phyloP scores from a whole-genome alignment of 1,140 invertebrate genomes.

The Drosophila suzukii region DNA sequence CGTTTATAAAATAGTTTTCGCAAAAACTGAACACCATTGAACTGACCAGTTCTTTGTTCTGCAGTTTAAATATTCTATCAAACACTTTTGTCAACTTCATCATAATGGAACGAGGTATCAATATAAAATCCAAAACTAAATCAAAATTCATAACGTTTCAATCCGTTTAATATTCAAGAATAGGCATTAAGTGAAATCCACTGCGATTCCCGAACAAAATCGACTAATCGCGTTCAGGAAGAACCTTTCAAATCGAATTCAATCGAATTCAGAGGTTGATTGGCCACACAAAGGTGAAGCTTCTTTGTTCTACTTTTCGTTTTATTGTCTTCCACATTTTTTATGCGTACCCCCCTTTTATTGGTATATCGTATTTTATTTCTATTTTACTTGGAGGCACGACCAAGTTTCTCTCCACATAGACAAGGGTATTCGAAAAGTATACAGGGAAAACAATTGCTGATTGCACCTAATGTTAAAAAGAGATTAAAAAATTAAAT shows the following conservation, averaged over 20 bases:
- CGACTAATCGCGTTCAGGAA: constrained; percentile 26
- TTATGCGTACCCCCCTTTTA: constrained; percentile 19
- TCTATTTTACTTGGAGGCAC: constrained; percentile 11
- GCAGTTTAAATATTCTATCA: too few relatives aligned
- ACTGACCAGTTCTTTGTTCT: too few relatives aligned
- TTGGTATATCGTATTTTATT: constrained; percentile 7
- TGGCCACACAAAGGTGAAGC: constrained; percentile 46
- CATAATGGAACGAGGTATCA: neutral
- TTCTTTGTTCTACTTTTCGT: constrained; percentile 43
- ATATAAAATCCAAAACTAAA: neutral
- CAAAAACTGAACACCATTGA: too few relatives aligned
- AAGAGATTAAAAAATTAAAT: neutral
- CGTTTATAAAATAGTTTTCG: neutral
- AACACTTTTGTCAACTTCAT: too few relatives aligned
- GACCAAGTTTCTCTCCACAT: constrained; percentile 15
- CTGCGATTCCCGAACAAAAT: constrained; percentile 15
- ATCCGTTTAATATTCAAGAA: constrained; percentile 6
- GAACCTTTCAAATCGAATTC: constrained; percentile 36
- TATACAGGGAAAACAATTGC: constrained; percentile 6
- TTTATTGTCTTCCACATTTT: constrained; percentile 16
- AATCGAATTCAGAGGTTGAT: constrained; percentile 43
- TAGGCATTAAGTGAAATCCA: constrained; percentile 10
- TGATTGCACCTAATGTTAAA: neutral
- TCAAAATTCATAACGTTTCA: constrained; percentile 1
- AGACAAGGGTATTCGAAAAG: neutral